These are phyloP conservation scores for Corvus hawaiiensis DNA, from an alignment of 2,113 vertebrate species.

Conservation along the genomic window DNA sequence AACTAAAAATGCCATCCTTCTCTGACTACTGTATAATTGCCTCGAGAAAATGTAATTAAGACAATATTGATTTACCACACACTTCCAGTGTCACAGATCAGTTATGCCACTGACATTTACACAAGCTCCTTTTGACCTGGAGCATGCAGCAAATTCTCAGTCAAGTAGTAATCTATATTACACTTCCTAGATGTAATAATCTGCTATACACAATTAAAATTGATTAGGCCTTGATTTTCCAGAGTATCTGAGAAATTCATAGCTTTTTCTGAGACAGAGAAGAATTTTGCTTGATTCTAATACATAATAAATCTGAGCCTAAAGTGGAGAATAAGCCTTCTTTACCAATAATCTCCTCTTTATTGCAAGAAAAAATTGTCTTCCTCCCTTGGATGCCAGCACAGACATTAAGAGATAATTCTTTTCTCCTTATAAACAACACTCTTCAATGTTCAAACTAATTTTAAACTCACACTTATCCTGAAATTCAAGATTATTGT, in stretches of 20 bases:
- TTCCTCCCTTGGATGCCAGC: neutral
- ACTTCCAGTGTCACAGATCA: neutral
- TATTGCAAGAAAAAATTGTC: neutral
- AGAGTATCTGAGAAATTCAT: neutral
- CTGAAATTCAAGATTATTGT: neutral
- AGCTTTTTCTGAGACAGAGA: neutral
- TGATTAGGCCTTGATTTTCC: neutral
- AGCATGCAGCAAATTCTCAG: neutral
- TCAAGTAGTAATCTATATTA: neutral
- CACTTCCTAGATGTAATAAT: neutral
- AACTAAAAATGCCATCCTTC: neutral
- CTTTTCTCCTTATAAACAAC: neutral
- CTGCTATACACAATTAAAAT: neutral
- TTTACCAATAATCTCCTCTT: neutral
- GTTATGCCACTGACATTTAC: neutral
- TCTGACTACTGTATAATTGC: neutral
- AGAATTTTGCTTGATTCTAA: neutral
- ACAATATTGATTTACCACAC: neutral
- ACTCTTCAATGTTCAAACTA: neutral
- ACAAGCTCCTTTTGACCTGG: neutral
- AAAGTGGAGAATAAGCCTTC: neutral
- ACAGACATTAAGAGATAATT: neutral
- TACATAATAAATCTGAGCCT: neutral
- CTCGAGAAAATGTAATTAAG: neutral
- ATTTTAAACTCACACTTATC: neutral